Evolutionary conservation across 2,888 invertebrate species (phyloP), one percentile per base, ranked within the genome.

Genomic region (Polydrusus pterygomalis): DNA sequence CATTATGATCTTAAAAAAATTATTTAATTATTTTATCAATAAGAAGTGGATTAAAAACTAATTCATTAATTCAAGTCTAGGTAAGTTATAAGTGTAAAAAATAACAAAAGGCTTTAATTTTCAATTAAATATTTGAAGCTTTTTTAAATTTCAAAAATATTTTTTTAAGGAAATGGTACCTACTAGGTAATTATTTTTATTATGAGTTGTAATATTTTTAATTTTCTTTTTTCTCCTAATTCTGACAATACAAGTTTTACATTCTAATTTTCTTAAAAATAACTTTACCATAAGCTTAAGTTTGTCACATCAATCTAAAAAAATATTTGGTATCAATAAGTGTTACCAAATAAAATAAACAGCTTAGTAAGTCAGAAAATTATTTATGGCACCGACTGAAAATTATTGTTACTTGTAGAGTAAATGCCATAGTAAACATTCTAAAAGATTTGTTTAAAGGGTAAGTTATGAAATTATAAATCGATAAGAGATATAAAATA

Each of bases 331-430:
- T 17, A 17, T 49, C 47, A 20, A 18, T 20, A 47, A 45, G 70
- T 60, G 45, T 47, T 70, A 70, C 13, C 34, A 70, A 70, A 56
- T 43, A 69, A 69, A 69, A 60, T 47, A 60, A 60, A 70, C 34
- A 70, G 54, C 60, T 58, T 47, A 17, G 40, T 47, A 11, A 18
- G 70, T 43, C 60, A 58, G 58, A 58, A 56, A 40, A 15, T 30
- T 45, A 70, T 60, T 60, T 43, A 58, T 58, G 34, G 20, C 47
- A 15, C 17, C 34, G 2, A 43, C 43, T 34, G 8, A 56, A 30
- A 56, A 40, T 40, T 68, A 56, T 56, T 60, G 60, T 60, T 34
- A 34, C 10, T 34, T 20, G 47, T 56, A 56, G 25, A 56, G 56
- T 56, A 56, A 15, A 15, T n/a, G 7, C 11, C 34, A 13, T 25